phyloP scores from a whole-genome alignment of 2,113 vertebrate species.

The Cepphus grylle region DNA sequence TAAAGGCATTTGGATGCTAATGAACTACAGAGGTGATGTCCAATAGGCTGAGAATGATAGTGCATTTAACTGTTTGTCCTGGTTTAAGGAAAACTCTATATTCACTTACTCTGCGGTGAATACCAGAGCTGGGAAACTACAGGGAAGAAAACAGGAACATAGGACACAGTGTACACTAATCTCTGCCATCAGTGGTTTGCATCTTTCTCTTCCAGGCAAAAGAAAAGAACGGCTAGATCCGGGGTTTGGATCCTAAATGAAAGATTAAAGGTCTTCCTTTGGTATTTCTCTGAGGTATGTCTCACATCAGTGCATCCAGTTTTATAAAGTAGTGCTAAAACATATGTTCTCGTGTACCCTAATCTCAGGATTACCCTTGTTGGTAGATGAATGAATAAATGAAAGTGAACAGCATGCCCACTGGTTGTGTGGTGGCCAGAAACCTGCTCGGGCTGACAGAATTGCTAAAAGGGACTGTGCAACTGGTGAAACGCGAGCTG shows the following conservation, averaged over 20 bases:
- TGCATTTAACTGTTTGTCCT: background rate
- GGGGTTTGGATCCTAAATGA: background rate
- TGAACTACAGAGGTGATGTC: background rate
- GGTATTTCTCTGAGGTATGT: background rate
- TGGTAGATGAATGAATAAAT: background rate
- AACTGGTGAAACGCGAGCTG: background rate
- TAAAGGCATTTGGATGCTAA: conserved; percentile 35
- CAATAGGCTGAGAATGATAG: background rate
- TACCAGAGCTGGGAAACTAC: background rate
- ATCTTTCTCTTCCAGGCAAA: background rate
- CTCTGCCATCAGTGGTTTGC: background rate
- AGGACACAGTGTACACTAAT: background rate
- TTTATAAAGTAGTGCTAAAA: background rate
- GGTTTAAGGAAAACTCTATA: background rate
- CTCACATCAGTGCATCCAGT: background rate
- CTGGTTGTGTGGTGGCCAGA: background rate
- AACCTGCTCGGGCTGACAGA: background rate
- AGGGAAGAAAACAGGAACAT: background rate
- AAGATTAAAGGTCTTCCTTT: background rate
- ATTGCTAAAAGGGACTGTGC: background rate
- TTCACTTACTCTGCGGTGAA: background rate
- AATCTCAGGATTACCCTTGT: background rate
- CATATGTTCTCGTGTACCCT: background rate
- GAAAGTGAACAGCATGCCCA: background rate
- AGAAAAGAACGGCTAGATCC: background rate